Percentiles rank a stretch among this genome's conserved stretches.
Evolutionary conservation across 2,113 vertebrate genomes (phyloP).

Genomic region (Laterallus jamaicensis): DNA sequence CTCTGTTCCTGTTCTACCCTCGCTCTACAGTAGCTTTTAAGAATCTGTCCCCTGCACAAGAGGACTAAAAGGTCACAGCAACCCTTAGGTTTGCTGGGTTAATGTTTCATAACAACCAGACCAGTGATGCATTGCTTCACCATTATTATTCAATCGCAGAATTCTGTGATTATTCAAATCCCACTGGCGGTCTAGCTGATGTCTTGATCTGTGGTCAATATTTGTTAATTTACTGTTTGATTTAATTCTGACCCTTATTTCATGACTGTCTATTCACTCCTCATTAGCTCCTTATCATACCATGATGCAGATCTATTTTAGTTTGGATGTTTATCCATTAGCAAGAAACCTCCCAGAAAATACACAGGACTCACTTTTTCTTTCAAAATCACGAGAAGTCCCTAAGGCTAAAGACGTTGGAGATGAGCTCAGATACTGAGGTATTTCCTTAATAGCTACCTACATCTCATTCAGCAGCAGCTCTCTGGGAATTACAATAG

Average conservation of each 20-base stretch:
- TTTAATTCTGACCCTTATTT: neutral
- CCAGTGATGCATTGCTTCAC: neutral
- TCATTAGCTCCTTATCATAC: neutral
- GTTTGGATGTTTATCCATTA: neutral
- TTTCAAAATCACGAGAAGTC: conserved; percentile 5
- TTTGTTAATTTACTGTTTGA: conserved; percentile 17
- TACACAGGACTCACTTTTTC: neutral
- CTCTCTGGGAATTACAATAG: neutral
- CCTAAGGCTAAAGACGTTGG: neutral
- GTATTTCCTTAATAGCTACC: neutral
- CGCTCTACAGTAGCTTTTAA: neutral
- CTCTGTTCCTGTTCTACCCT: neutral
- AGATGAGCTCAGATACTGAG: neutral
- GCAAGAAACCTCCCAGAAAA: neutral
- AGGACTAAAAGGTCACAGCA: neutral
- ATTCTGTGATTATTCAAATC: neutral
- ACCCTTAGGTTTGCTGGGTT: neutral
- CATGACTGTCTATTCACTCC: neutral
- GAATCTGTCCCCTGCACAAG: neutral
- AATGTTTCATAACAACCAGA: neutral
- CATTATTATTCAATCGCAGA: too few relatives aligned
- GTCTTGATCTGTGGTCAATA: conserved; percentile 40
- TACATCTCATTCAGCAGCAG: neutral
- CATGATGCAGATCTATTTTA: neutral
- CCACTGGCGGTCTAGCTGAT: neutral